A percentile compares a stretch with the other conserved stretches of the same genome.
Evolutionary conservation across 2,797 vertebrate genomes (phyloP).

Genomic region (Telmatherina bonti): DNA sequence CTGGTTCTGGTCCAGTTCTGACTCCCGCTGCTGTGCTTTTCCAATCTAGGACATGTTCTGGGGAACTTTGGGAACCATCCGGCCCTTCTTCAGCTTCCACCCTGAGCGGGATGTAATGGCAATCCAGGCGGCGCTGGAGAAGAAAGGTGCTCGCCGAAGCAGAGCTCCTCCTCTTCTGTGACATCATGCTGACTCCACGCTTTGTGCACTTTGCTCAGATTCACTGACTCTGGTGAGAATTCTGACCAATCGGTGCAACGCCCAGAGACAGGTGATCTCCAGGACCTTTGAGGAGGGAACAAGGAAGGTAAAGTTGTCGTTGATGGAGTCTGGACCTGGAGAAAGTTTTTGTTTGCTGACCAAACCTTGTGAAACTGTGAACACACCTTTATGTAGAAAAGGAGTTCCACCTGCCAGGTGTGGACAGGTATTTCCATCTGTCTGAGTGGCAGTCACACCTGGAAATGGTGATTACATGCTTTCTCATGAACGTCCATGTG

Average conservation of each 20-base stretch:
- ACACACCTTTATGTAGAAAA: too few relatives aligned
- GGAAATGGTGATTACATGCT: too few relatives aligned
- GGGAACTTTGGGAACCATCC: conserved; percentile 79
- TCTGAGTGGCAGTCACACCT: too few relatives aligned
- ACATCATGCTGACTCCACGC: too few relatives aligned
- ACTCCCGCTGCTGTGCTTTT: not conserved
- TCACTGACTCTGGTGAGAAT: conserved; percentile 68
- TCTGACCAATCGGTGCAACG: conserved; percentile 76
- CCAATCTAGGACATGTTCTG: conserved; percentile 73
- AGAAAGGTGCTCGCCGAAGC: conserved; percentile 67
- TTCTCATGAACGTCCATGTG: too few relatives aligned
- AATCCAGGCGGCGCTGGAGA: conserved; percentile 67
- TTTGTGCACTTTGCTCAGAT: conserved; percentile 57
- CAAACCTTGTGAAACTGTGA: too few relatives aligned
- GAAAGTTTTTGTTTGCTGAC: too few relatives aligned
- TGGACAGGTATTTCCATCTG: too few relatives aligned
- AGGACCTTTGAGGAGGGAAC: conserved; percentile 55
- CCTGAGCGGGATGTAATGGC: conserved; percentile 59
- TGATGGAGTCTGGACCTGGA: too few relatives aligned
- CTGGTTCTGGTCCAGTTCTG: too few relatives aligned
- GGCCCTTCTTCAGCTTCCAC: conserved; percentile 74
- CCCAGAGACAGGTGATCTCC: conserved; percentile 74
- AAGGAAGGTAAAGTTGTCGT: conserved; percentile 60
- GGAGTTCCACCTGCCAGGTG: too few relatives aligned
- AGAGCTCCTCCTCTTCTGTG: too few relatives aligned